Base-by-base conservation (phyloP, 1,140 invertebrate genomes). In the Drosophila ficusphila region DNA sequence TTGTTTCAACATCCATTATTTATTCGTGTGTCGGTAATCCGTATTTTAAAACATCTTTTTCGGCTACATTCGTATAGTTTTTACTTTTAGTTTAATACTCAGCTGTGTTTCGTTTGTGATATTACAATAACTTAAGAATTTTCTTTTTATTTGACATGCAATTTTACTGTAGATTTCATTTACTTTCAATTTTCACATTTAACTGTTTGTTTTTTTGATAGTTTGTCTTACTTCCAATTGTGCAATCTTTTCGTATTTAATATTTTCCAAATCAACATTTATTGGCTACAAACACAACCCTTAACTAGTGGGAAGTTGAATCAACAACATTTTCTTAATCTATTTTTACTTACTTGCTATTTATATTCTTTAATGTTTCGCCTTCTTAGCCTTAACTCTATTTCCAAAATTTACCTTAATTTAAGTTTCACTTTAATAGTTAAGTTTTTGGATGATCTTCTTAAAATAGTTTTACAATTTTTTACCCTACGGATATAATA, bases 1-100 rank as follows among this genome's bases (percentile, higher is more conserved):
- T 44, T 48, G 52, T 48, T 60, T 73, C 12, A 83, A 83, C 64
- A 83, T 72, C 42, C 54, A 83, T 62, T 72, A 41, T 83, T 72
- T 83, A 68, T 79, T 61, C 41, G 38, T 75, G 68, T 57, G 42
- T 74, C 33, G 29, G 39, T 74, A 70, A 52, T 52, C 33, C 19
- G 29, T 42, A 39, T 41, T 67, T 75, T 61, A 71, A 76, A 71
- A 82, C 58, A 39, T 48, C 42, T 57, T 72, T 62, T 42, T 62
- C 29, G 18, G 29, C 46, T 47, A 58, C 38, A 34, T 57, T 38
- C 47, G 12, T 57, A 56, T 47, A 25, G 27, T 47, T 41, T 76
- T 41, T 36, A 52, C 21, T 47, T 70, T 33, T 49, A 33, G 21
- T 48, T 64, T 81, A 70, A 81, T 81, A 79, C 77, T 76, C 65